Percentiles rank a stretch among this genome's conserved stretches.
Conservation (phyloP, 2,113 vertebrate species). For the Chrysochloris asiatica region DNA sequence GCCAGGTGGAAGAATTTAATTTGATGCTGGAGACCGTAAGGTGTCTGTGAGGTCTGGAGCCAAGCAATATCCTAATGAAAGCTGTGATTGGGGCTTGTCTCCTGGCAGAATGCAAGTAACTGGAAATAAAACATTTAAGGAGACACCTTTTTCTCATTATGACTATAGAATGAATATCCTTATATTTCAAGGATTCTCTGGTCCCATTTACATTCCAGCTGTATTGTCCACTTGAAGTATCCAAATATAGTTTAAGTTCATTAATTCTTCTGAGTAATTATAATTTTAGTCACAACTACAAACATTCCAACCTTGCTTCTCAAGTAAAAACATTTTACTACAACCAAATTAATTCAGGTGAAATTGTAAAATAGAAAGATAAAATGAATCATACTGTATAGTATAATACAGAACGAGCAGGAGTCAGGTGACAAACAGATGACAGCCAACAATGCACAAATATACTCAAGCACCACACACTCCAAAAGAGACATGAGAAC, state of each 20-base stretch:
- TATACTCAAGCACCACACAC: not conserved
- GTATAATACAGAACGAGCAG: not conserved
- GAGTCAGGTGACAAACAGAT: not conserved
- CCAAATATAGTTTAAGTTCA: not conserved
- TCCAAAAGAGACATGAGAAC: not conserved
- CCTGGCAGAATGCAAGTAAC: not conserved
- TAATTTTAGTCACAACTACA: not conserved
- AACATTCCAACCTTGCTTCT: not conserved
- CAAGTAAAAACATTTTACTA: constrained; percentile 7
- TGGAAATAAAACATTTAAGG: no score
- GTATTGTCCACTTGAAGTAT: not conserved
- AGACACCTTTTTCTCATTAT: not conserved
- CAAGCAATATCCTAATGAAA: not conserved
- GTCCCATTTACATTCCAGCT: not conserved
- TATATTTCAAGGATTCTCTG: not conserved
- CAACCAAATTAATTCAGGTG: constrained; percentile 21
- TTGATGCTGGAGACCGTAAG: not conserved
- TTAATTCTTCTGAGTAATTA: not conserved
- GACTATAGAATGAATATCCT: not conserved
- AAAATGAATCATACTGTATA: no score
- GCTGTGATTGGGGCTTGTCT: not conserved
- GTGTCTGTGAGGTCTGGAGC: not conserved
- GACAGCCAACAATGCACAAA: not conserved
- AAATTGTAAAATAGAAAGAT: not conserved
- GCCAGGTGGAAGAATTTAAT: not conserved